Percentiles rank a stretch among this genome's conserved stretches.
Evolutionary conservation across 2,113 vertebrate species (phyloP).

Genomic region (Heloderma charlesbogerti): DNA sequence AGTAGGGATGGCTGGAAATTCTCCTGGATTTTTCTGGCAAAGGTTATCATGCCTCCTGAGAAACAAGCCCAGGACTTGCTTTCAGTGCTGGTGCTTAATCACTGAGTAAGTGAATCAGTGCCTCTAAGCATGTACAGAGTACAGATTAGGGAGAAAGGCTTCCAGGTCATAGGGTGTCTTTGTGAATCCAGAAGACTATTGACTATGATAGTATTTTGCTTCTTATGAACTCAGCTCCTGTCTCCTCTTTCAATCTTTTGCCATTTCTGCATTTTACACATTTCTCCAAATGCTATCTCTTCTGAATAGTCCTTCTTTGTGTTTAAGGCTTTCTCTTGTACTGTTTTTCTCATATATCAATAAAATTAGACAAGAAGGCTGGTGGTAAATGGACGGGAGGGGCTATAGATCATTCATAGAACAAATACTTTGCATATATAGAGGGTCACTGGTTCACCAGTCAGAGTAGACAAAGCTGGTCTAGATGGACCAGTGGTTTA

Average conservation of each 20-base stretch:
- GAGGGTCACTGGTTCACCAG: neutral
- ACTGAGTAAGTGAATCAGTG: neutral
- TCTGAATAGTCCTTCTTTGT: neutral
- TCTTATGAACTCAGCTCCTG: neutral
- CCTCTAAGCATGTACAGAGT: neutral
- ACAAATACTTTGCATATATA: neutral
- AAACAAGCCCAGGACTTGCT: neutral
- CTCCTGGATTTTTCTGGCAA: neutral
- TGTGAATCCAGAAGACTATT: neutral
- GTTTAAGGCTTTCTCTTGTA: neutral
- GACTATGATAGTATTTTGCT: neutral
- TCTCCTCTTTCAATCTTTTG: neutral
- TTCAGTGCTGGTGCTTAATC: neutral
- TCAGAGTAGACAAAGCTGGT: neutral
- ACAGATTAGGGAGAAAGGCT: neutral
- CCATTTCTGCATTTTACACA: neutral
- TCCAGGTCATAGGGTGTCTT: neutral
- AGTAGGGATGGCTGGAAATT: neutral
- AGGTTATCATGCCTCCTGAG: too few species aligned
- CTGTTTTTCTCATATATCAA: neutral
- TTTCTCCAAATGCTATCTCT: too few species aligned
- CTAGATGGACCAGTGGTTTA: neutral
- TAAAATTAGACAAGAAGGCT: neutral
- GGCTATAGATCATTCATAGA: neutral
- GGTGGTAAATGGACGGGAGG: neutral